These are phyloP conservation scores for Euwallacea similis DNA, from an alignment of 1,140 invertebrate species.

Conservation along the genomic window DNA sequence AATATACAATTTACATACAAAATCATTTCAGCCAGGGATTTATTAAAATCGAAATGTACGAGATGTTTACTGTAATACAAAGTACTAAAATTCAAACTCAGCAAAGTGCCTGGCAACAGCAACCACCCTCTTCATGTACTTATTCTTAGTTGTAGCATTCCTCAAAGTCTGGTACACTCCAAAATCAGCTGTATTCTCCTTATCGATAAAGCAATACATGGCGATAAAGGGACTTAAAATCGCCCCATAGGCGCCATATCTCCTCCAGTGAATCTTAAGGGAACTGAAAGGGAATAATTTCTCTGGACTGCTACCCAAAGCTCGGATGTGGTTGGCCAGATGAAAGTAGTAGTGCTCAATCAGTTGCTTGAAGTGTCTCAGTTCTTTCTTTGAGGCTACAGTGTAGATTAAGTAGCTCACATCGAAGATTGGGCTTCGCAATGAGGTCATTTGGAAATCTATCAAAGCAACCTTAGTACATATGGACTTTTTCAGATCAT, in stretches of 20 bases:
- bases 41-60: no score
- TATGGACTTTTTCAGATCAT: not conserved
- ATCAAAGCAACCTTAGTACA: constrained; percentile 53
- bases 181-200: constrained; percentile 23
- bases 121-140: constrained; percentile 23
- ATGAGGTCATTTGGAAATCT: constrained; percentile 60
- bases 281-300: constrained; percentile 54
- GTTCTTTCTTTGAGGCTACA: constrained; percentile 56
- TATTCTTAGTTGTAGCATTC: not conserved
- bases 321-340: constrained; percentile 47
- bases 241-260: constrained; percentile 51
- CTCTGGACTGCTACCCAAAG: constrained; percentile 52
- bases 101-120: constrained; percentile 32
- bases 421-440: constrained; percentile 60
- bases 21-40: no score
- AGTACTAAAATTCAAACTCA: constrained; percentile 25
- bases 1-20: no score
- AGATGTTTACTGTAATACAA: not conserved
- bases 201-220: constrained; percentile 22
- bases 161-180: constrained; percentile 16
- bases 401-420: constrained; percentile 60
- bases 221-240: constrained; percentile 35
- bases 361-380: constrained; percentile 55
- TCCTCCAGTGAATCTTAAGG: constrained; percentile 53
- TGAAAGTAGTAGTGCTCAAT: constrained; percentile 60